phyloP scores from a whole-genome alignment of 2,113 vertebrate species.

The Oreochromis tanganicae region DNA sequence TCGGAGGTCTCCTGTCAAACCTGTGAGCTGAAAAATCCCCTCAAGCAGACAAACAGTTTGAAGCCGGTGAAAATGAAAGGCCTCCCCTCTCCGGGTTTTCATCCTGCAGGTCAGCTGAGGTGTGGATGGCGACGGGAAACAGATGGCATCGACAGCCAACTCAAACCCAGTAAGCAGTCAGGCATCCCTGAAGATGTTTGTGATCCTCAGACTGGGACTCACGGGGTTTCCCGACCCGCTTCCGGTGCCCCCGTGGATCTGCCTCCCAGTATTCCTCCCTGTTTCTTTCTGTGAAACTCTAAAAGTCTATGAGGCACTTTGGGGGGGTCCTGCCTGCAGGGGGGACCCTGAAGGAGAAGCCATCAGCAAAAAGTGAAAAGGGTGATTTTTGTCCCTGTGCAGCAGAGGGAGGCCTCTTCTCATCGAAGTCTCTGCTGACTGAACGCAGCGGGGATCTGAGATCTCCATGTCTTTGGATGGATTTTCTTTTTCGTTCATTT shows the following conservation, averaged over 20 bases:
- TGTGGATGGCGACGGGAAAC: background rate
- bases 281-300: background rate
- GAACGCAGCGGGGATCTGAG: background rate
- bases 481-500: background rate
- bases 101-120: background rate
- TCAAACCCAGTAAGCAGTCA: background rate
- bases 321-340: background rate
- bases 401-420: background rate
- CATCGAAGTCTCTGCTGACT: background rate
- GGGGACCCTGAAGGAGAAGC: background rate
- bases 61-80: background rate
- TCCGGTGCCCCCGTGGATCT: background rate
- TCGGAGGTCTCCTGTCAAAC: background rate
- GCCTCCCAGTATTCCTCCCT: background rate
- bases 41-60: background rate
- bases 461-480: background rate
- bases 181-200: background rate
- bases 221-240: accelerated
- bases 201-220: background rate
- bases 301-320: background rate
- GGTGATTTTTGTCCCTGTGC: background rate
- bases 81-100: background rate
- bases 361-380: background rate
- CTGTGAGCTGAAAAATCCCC: background rate
- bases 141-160: too few relatives aligned